Base-by-base conservation (phyloP, 2,797 vertebrate species). In the Centropyge bicolor region DNA sequence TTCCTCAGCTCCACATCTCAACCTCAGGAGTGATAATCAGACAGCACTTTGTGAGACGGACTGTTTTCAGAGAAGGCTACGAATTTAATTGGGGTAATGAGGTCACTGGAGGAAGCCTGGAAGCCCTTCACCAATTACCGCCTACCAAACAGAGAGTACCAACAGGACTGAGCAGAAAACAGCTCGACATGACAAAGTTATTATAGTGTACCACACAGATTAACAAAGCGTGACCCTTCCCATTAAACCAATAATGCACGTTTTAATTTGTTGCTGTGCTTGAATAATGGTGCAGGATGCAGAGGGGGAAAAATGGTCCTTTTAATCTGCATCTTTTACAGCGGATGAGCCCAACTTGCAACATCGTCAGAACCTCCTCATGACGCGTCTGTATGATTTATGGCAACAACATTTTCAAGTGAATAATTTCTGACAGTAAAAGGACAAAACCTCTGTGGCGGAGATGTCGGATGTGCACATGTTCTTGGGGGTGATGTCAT, bases 1-100 rank as follows among this genome's bases (percentile, higher is more conserved):
- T 62, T 77, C 55, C 70, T 60, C 57, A 1, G 72, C 72, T 78
- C 55, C 75, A 64, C 59, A 60, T 72, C 66, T 78, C 60, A 70
- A 70, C 76, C 82, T 83, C 60, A 75, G 6, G 56, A 82, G 79
- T 65, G 66, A 86, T 86, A 82, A 83, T 80, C 88, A 88, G 41
- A 85, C 79, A 81, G 83, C 83, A 46, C 73, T 87, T 85, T 78
- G 60, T 17, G 72, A 84, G 82, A 86, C 6, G 75, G 52, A 77
- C 70, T 82, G 74, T 83, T 87, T 85, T 88, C 81, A 67, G 77
- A 70, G 72, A 84, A 72, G 63, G 73, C 78, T 78, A 56, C 66
- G 61, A 51, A 87, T 86, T 80, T 86, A 90, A 93, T 87, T 90
- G 88, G 83, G 75, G 78, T 89, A 90, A 91, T 88, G 83, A 90